phyloP scores from a whole-genome alignment of 2,888 invertebrate species.

The Ennomos quercinarius region DNA sequence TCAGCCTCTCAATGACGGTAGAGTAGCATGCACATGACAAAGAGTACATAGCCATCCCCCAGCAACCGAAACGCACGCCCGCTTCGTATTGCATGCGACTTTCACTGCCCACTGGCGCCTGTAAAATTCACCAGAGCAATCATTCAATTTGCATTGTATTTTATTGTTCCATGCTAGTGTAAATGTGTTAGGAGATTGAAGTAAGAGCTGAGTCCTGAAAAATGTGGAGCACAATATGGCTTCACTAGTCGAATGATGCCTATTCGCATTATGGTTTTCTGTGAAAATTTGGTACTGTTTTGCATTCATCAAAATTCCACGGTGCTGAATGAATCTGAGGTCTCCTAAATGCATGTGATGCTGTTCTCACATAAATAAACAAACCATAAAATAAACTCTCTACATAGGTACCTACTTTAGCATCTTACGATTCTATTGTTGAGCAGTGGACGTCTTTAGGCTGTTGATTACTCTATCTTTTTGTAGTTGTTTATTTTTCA shows the following conservation, averaged over 20 bases:
- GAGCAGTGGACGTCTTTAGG: too few relatives aligned
- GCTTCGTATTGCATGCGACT: slow-evolving; percentile 91
- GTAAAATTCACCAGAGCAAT: slow-evolving; percentile 61
- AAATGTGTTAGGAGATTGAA: background rate
- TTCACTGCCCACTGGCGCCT: slow-evolving; percentile 89
- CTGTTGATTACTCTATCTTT: too few relatives aligned
- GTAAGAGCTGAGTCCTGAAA: background rate
- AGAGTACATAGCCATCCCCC: slow-evolving; percentile 98
- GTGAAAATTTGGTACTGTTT: too few relatives aligned
- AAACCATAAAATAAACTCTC: too few relatives aligned
- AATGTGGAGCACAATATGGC: background rate
- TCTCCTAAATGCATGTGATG: too few relatives aligned
- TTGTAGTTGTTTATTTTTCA: too few relatives aligned
- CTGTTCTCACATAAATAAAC: too few relatives aligned
- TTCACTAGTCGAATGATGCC: too few relatives aligned
- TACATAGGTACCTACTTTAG: too few relatives aligned
- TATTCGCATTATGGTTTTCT: background rate
- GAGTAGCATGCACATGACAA: slow-evolving; percentile 98
- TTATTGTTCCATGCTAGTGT: background rate
- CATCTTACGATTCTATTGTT: too few relatives aligned
- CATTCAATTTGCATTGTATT: background rate
- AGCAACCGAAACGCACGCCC: slow-evolving; percentile 97
- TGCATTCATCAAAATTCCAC: too few relatives aligned
- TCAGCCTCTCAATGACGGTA: slow-evolving; percentile 93
- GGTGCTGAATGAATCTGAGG: too few relatives aligned